Conservation (phyloP, 2,888 invertebrate genomes). For the Smittia sp. region DNA sequence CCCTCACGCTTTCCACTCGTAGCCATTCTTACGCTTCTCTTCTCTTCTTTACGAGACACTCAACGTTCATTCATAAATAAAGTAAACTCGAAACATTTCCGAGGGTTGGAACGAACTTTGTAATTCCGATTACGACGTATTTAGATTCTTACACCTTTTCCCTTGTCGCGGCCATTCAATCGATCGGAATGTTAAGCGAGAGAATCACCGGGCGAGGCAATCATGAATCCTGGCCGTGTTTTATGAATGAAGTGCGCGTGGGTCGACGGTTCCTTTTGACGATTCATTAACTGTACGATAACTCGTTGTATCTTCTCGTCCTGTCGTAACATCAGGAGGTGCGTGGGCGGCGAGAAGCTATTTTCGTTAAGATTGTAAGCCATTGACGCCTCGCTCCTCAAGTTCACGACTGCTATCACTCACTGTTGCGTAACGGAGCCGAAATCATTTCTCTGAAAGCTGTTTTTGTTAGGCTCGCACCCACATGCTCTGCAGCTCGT, state of each 20-base stretch:
- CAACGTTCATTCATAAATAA: slow-evolving; percentile 18
- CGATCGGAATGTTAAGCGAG: slow-evolving; percentile 4
- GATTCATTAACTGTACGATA: background rate
- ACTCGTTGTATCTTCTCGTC: too few relatives aligned
- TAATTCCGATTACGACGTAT: background rate
- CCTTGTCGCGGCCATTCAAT: background rate
- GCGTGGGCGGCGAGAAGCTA: too few relatives aligned
- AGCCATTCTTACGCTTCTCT: background rate
- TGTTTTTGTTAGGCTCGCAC: too few relatives aligned
- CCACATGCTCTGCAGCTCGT: too few relatives aligned
- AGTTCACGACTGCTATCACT: too few relatives aligned
- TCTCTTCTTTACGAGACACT: slow-evolving; percentile 10
- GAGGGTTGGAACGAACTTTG: slow-evolving; percentile 8
- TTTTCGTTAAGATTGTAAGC: too few relatives aligned
- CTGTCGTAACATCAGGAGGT: too few relatives aligned
- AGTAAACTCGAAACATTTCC: background rate
- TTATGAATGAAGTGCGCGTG: slow-evolving; percentile 13
- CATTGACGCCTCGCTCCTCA: too few relatives aligned
- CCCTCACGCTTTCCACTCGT: slow-evolving; percentile 11
- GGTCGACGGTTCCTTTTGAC: background rate
- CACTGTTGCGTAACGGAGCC: too few relatives aligned
- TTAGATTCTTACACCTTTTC: background rate
- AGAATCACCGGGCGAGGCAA: background rate
- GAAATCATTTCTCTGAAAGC: too few relatives aligned
- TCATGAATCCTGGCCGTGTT: background rate